phyloP scores from a whole-genome alignment of 2,797 vertebrate genomes.

The Heterohyrax brucei region DNA sequence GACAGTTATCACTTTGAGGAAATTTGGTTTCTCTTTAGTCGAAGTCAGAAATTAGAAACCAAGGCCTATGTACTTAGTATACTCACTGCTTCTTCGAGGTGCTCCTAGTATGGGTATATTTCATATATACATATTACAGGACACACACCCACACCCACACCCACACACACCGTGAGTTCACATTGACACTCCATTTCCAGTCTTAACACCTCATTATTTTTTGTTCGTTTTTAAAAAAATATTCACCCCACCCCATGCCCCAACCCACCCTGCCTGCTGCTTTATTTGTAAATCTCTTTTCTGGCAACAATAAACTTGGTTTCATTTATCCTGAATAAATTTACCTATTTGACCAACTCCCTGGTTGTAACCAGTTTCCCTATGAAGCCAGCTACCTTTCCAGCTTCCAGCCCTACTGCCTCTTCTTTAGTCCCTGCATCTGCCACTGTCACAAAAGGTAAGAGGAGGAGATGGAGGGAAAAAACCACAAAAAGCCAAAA shows the following conservation, averaged over 20 bases:
- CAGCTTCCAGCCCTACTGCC: background rate
- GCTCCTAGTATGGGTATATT: background rate
- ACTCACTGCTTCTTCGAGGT: background rate
- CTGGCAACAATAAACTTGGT: background rate
- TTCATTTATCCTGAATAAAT: background rate
- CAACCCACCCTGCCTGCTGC: too few relatives aligned
- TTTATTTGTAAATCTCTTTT: background rate
- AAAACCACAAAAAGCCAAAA: background rate
- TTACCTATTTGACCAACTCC: background rate
- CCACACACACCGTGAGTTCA: background rate
- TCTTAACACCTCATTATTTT: background rate
- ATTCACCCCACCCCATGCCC: background rate
- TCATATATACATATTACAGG: background rate
- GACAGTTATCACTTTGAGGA: background rate
- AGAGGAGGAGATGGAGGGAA: background rate
- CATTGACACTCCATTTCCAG: background rate
- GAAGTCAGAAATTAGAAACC: constrained; percentile 10
- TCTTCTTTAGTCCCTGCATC: background rate
- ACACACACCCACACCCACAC: background rate
- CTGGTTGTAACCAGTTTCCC: background rate
- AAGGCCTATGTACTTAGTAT: background rate
- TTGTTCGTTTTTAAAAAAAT: background rate
- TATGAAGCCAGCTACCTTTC: background rate
- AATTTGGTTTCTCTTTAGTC: background rate
- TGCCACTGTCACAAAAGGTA: background rate